Conservation (phyloP, 2,113 vertebrate genomes). For the Erinaceus europaeus region DNA sequence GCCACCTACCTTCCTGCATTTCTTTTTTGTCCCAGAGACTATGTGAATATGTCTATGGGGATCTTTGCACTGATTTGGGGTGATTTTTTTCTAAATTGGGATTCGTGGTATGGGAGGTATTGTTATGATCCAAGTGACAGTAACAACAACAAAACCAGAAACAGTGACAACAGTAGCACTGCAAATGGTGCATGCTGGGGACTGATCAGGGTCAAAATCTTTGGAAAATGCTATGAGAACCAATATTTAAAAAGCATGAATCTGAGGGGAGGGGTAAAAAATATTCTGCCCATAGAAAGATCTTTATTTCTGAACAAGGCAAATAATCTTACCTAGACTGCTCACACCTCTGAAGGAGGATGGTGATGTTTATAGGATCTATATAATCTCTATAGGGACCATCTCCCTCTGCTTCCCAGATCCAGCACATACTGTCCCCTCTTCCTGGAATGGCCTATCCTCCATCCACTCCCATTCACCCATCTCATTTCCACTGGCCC, state of each 20-base stretch:
- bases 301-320: neutral
- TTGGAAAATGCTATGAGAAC: neutral
- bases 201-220: neutral
- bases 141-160: neutral
- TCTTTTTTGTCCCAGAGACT: neutral
- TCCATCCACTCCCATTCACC: neutral
- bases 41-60: neutral
- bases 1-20: neutral
- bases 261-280: neutral
- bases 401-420: neutral
- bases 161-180: neutral
- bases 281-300: neutral
- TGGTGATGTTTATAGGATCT: rapidly evolving
- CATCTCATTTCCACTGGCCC: neutral
- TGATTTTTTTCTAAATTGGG: neutral
- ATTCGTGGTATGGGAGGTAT: neutral
- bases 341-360: neutral
- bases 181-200: neutral
- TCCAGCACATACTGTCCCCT: neutral
- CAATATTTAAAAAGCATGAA: neutral
- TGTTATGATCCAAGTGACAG: neutral
- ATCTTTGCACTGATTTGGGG: neutral
- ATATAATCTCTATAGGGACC: neutral
- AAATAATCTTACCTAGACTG: neutral
- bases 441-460: neutral